Evolutionary conservation across 2,888 invertebrate species (phyloP), one percentile per base, ranked within the genome.

Genomic region (Melinaea menophilus): DNA sequence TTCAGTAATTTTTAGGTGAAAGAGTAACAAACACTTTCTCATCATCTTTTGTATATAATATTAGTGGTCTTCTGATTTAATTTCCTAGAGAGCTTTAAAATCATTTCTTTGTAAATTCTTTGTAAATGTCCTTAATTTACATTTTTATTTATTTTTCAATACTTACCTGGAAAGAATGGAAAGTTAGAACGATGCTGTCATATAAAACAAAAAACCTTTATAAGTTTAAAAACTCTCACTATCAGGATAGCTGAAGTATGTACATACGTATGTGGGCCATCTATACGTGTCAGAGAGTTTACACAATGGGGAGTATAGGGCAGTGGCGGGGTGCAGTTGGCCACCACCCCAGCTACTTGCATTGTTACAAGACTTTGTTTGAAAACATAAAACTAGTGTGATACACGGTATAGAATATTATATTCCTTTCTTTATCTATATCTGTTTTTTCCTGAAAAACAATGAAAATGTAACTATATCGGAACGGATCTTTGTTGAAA

Each of bases 301-400:
- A 72, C 66, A 71, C 70, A 72, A 71, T 72, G 61, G 69, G 69
- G 65, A 69, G 71, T 69, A 69, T 69, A 71, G 71, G 73, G 72
- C 67, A 72, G 75, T 75, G 75, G 64, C 59, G 54, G 79, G 79
- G 82, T 77, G 79, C 80, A 81, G 78, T 77, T 77, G 79, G 75
- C 73, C 72, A 66, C 73, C 78, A 75, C 75, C 69, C 71, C 68
- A 71, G 69, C 76, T 78, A 75, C 79, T 77, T 72, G 75, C 83
- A 84, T 88, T 88, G 87, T 87, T 85, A 78, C 79, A 79, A 81
- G 84, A 84, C 82, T 87, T 88, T 85, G 85, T 82, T 86, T 87
- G 84, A 84, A 88, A 87, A 87, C 82, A 85, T 80, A 83, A 82
- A 84, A 85, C 82, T 84, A 85, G 83, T 86, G 80, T 86, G 86